A percentile compares a stretch with the other conserved stretches of the same genome.
Conservation (phyloP, 2,113 vertebrate species). For the Dendrocopos noguchii region DNA sequence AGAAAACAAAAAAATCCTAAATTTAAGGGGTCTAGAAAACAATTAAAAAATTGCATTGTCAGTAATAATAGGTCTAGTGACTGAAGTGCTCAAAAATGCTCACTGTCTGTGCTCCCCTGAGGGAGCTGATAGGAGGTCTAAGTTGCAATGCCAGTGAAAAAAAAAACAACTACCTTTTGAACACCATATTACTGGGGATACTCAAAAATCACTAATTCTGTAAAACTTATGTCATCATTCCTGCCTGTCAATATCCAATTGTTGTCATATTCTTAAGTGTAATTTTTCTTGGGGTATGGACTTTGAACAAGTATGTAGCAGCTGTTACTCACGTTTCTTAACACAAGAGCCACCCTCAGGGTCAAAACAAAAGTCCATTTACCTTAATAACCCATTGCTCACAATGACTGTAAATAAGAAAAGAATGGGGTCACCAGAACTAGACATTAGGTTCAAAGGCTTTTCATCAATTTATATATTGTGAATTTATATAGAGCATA, state of each 20-base stretch:
- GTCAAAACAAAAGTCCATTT: constrained; percentile 47
- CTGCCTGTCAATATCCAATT: constrained; percentile 26
- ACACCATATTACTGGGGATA: not conserved
- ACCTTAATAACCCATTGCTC: constrained; percentile 33
- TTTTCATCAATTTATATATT: constrained; percentile 13
- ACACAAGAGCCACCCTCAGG: not conserved
- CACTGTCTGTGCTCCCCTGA: not conserved
- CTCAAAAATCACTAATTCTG: constrained; percentile 18
- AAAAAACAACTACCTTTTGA: not conserved
- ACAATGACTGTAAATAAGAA: constrained; percentile 27
- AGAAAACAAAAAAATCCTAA: not conserved
- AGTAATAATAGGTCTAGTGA: not conserved
- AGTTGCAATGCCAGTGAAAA: not conserved
- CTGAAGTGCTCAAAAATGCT: constrained; percentile 11
- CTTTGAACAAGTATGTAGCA: not conserved
- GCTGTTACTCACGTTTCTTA: constrained; percentile 11
- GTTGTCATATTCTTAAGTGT: not conserved
- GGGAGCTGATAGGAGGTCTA: constrained; percentile 7
- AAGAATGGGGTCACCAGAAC: not conserved
- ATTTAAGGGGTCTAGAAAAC: constrained; percentile 29
- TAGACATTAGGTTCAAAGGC: not conserved
- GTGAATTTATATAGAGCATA: constrained; percentile 4
- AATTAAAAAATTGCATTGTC: constrained; percentile 7
- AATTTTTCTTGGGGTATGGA: not conserved
- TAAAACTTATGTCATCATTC: not conserved